Evolutionary conservation across 2,797 vertebrate species (phyloP), one percentile per base, ranked within the genome.

Genomic region (Enteromius treurensis): DNA sequence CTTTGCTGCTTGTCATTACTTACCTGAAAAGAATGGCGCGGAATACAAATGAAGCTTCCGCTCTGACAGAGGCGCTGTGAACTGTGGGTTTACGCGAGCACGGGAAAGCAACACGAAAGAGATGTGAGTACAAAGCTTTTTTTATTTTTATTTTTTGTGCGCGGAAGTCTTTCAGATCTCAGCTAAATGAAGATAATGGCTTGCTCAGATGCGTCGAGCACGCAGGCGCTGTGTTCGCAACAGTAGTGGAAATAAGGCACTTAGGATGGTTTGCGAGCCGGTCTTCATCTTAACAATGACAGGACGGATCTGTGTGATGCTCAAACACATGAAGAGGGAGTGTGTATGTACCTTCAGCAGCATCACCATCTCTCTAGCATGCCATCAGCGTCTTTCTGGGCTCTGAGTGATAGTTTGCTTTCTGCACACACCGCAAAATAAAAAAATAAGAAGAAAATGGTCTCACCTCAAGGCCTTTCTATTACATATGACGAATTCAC

Each of bases 1-100:
- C 89, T 90, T 89, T 89, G 74, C 87, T 86, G 86, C 84, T 87
- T 90, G 90, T 89, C 89, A 88, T 90, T 88, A 88, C 85, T 84
- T 86, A 84, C 89, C 88, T 86, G 85, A 40, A 32, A 37, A 21
- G 47, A 60, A 70, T 83, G 14, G 80, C 77, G 79, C 64, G 34
- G 90, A 89, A 91, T 91, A 89, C 90, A 87, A 77, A 92, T 90
- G 79, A 89, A 82, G 49, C 60, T 70, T 75, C 71, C 79, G 49
- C 37, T 75, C 40, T 79, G 78, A 34, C 73, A 23, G 67, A 70
- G 53, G 49, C n/a, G 32, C 45, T 64, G 60, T 79, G 76, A 78
- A 75, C 42, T n/a, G 51, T 32, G 34, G 80, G n/a, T 23, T 53
- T 64, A 71, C 34, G 32, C 23, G 69, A 49, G 76, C 45, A 42